A percentile compares a stretch with the other conserved stretches of the same genome.
Conservation (phyloP, 1,140 invertebrate genomes). For the Wasmannia auropunctata region DNA sequence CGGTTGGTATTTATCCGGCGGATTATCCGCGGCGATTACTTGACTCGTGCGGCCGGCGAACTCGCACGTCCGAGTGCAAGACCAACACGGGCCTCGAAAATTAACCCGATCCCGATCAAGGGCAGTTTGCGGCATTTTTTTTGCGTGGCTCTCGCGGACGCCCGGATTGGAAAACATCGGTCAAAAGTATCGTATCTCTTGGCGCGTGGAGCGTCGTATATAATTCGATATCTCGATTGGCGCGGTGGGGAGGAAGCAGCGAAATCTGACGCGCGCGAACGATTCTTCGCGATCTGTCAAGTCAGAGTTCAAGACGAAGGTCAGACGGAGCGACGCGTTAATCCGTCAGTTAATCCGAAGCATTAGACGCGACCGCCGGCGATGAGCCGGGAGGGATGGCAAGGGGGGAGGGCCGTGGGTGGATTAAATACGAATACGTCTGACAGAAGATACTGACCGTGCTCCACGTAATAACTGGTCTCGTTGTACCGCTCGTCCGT, state of each 20-base stretch:
- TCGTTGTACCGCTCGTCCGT: conserved; percentile 97
- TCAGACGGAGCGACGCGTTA: background rate
- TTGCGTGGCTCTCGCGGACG: background rate
- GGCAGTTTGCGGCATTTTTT: background rate
- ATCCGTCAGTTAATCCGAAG: conserved; percentile 29
- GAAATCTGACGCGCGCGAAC: background rate
- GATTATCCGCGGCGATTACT: conserved; percentile 64
- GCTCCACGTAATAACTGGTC: conserved; percentile 98
- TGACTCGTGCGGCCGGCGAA: conserved; percentile 11
- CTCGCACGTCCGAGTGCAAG: conserved; percentile 29
- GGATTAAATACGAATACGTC: conserved; percentile 54
- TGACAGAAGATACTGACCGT: conserved; percentile 89
- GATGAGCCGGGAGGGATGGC: too few species aligned
- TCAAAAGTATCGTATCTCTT: background rate
- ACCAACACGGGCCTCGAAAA: conserved; percentile 37
- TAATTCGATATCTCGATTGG: conserved; percentile 2
- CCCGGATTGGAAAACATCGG: background rate
- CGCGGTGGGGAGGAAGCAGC: background rate
- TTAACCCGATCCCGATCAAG: conserved; percentile 13
- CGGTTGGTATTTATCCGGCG: conserved; percentile 40
- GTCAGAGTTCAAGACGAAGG: background rate
- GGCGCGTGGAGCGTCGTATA: background rate
- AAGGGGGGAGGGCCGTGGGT: too few species aligned
- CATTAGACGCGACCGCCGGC: conserved; percentile 29
- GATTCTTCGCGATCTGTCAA: background rate